Evolutionary conservation across 2,797 vertebrate species (phyloP).

Genomic region (Borostomias antarcticus): DNA sequence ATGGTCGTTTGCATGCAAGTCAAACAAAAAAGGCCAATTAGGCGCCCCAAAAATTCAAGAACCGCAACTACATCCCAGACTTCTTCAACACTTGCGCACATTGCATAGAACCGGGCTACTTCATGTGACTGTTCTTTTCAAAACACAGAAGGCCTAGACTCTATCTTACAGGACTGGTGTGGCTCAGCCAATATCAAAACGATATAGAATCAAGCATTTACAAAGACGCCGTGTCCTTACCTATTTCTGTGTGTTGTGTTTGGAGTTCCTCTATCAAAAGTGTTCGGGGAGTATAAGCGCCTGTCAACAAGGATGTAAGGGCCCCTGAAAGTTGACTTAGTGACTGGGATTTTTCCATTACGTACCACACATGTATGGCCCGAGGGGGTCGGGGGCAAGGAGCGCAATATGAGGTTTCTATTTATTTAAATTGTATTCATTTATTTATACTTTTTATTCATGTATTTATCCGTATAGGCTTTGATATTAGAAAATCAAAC

Average conservation of each 20-base stretch:
- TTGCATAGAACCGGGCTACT: too few relatives aligned
- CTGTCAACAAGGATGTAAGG: conserved; percentile 35
- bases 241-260: conserved; percentile 30
- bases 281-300: conserved; percentile 41
- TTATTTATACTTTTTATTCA: too few relatives aligned
- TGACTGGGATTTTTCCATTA: conserved; percentile 79
- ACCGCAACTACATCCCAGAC: background rate
- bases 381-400: conserved; percentile 30
- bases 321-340: conserved; percentile 69
- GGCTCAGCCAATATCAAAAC: too few relatives aligned
- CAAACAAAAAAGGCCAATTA: background rate
- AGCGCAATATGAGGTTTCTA: conserved; percentile 25
- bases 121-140: background rate
- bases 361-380: conserved; percentile 63
- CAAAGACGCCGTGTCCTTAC: conserved; percentile 52
- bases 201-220: conserved; percentile 7
- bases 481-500: too few relatives aligned
- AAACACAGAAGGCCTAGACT: background rate
- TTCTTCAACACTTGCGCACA: background rate
- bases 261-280: conserved; percentile 31
- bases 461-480: too few relatives aligned
- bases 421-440: too few relatives aligned
- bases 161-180: background rate
- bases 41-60: background rate
- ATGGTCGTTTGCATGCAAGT: background rate